A percentile compares a stretch with the other conserved stretches of the same genome.
These are phyloP conservation scores for Thalassophryne amazonica DNA, from an alignment of 2,797 vertebrate genomes.

Conservation along the genomic window DNA sequence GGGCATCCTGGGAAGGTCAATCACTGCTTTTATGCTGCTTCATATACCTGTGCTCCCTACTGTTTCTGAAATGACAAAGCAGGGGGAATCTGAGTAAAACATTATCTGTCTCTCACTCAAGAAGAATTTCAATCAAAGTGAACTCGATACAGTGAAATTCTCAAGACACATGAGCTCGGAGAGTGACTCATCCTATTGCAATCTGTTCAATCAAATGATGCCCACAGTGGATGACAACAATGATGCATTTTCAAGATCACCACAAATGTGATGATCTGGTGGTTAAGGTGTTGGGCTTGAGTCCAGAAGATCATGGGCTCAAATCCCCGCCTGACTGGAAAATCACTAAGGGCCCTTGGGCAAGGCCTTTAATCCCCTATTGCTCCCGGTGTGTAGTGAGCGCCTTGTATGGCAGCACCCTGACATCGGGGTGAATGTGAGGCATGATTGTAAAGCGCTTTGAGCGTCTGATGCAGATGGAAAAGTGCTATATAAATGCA, in stretches of 20 bases:
- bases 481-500: too few relatives aligned
- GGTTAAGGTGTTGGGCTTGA: too few relatives aligned
- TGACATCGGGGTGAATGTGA: too few relatives aligned
- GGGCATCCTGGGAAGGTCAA: constrained; percentile 14
- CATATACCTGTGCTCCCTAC: constrained; percentile 10
- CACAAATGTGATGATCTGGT: too few relatives aligned
- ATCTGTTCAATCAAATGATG: constrained; percentile 22
- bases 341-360: too few relatives aligned
- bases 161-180: constrained; percentile 20
- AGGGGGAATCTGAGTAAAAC: constrained; percentile 56
- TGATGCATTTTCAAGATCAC: constrained; percentile 19
- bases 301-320: too few relatives aligned
- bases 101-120: constrained; percentile 30
- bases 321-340: too few relatives aligned
- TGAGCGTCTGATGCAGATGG: too few relatives aligned
- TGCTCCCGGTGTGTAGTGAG: too few relatives aligned
- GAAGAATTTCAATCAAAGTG: constrained; percentile 30
- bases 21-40: constrained; percentile 35
- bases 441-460: too few relatives aligned
- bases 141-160: constrained; percentile 41
- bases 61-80: constrained; percentile 43
- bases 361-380: too few relatives aligned
- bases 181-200: constrained; percentile 39
- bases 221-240: background rate
- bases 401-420: too few relatives aligned